A percentile compares a stretch with the other conserved stretches of the same genome.
These are phyloP conservation scores for Plebejus argus DNA, from an alignment of 2,888 invertebrate genomes.

Conservation along the genomic window DNA sequence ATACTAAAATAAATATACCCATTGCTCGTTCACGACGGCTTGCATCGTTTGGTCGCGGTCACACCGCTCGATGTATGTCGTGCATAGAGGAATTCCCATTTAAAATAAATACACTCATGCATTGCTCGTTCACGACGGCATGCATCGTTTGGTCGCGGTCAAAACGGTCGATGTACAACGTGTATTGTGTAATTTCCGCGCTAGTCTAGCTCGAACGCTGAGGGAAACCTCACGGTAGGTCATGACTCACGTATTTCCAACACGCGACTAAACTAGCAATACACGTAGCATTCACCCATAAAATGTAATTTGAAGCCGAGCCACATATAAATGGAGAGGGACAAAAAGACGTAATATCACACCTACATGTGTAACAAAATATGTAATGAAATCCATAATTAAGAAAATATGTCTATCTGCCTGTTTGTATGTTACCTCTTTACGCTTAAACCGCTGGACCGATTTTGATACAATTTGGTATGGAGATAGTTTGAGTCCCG, in stretches of 20 bases:
- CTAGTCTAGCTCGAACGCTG: slow-evolving; percentile 32
- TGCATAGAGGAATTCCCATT: slow-evolving; percentile 29
- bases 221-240: slow-evolving; percentile 49
- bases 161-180: slow-evolving; percentile 37
- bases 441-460: no score
- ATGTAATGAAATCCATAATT: not conserved
- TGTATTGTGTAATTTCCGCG: slow-evolving; percentile 1
- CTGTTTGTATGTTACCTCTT: not conserved
- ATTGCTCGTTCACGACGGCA: not conserved
- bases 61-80: slow-evolving; percentile 35
- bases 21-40: not conserved
- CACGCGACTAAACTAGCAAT: slow-evolving; percentile 59
- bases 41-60: not conserved
- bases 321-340: slow-evolving; percentile 9
- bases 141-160: not conserved
- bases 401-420: no score
- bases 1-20: slow-evolving; percentile 31
- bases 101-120: slow-evolving; percentile 27
- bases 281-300: slow-evolving; percentile 38
- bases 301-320: slow-evolving; percentile 30
- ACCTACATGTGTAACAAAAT: not conserved
- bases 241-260: slow-evolving; percentile 56
- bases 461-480: no score
- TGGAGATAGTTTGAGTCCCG: no score
- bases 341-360: slow-evolving; percentile 10